Conservation (phyloP, 2,113 vertebrate species). For the Aegotheles bennettii region DNA sequence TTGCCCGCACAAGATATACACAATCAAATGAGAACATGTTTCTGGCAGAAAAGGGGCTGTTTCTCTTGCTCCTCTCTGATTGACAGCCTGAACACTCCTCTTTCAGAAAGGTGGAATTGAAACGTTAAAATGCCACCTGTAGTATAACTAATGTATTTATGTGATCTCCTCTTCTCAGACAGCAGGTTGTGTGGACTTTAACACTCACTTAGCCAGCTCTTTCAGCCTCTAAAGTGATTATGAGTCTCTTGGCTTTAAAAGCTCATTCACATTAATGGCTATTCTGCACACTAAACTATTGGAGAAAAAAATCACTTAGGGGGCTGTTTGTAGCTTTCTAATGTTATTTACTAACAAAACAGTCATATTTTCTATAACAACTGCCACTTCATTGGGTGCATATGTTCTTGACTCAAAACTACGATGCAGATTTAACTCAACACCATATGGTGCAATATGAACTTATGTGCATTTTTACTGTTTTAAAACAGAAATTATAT, state of each 20-base stretch:
- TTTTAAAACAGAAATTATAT: conserved; percentile 6
- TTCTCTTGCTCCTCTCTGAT: neutral
- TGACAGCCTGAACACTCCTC: neutral
- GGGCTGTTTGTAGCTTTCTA: conserved; percentile 12
- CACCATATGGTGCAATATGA: conserved; percentile 33
- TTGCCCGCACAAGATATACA: neutral
- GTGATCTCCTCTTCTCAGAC: neutral
- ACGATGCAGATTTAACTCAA: conserved; percentile 40
- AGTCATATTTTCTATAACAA: conserved; percentile 52
- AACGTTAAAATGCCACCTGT: conserved; percentile 1
- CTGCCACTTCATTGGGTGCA: conserved; percentile 31
- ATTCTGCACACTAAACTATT: neutral
- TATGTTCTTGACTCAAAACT: conserved; percentile 61
- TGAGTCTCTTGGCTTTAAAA: neutral
- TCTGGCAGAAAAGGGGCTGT: neutral
- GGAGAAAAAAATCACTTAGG: neutral
- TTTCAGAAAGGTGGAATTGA: neutral
- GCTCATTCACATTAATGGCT: neutral
- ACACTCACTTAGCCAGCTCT: neutral
- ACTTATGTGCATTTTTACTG: conserved; percentile 1
- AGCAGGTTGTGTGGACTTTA: neutral
- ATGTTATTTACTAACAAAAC: conserved; percentile 60
- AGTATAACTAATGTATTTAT: neutral
- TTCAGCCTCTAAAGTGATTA: neutral
- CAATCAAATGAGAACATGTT: neutral